phyloP scores from a whole-genome alignment of 1,140 invertebrate species.

The Ectropis grisescens region DNA sequence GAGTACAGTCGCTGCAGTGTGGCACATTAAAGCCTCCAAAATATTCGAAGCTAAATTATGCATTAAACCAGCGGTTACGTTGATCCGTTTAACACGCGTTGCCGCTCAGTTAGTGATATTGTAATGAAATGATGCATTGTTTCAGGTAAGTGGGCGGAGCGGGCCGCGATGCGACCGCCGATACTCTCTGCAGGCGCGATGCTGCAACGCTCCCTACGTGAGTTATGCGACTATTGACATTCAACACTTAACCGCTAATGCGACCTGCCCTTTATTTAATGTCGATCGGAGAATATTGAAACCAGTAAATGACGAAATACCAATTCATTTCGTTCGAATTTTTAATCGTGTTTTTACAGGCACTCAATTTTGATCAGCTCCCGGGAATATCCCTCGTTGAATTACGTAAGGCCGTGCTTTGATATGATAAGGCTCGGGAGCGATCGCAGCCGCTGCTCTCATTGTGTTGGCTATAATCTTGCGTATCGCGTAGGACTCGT shows the following conservation, averaged over 20 bases:
- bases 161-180: constrained; percentile 33
- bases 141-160: constrained; percentile 60
- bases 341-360: constrained; percentile 31
- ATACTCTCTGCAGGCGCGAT: constrained; percentile 41
- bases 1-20: too few species aligned
- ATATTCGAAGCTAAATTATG: too few species aligned
- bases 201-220: constrained; percentile 35
- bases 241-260: constrained; percentile 6
- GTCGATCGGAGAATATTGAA: too few species aligned
- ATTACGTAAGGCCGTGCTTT: constrained; percentile 45
- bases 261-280: constrained; percentile 21
- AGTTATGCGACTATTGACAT: constrained; percentile 39
- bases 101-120: constrained; percentile 60
- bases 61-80: too few species aligned
- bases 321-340: too few species aligned
- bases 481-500: constrained; percentile 56
- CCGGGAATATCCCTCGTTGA: constrained; percentile 29
- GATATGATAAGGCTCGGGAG: constrained; percentile 47
- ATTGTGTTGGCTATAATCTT: constrained; percentile 59
- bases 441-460: constrained; percentile 40
- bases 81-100: too few species aligned
- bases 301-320: too few species aligned
- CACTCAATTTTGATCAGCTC: constrained; percentile 31
- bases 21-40: too few species aligned
- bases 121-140: constrained; percentile 67